Percentiles rank a stretch among this genome's conserved stretches.
Conservation (phyloP, 2,888 invertebrate species). For the Lomographa bimaculata region DNA sequence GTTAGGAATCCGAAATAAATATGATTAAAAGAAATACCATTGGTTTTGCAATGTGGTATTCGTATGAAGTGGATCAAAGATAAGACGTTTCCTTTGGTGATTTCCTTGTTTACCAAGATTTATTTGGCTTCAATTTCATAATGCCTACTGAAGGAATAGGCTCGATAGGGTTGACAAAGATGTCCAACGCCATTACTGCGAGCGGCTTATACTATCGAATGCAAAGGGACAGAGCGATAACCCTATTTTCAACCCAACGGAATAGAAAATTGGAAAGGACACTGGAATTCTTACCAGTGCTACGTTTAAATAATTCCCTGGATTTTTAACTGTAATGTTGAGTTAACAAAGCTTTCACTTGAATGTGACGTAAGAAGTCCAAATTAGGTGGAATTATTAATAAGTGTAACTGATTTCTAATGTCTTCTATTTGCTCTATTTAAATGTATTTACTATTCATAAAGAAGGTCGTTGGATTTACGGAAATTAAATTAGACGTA, state of each 20-base stretch:
- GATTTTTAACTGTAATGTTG: neutral
- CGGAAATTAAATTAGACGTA: too few species aligned
- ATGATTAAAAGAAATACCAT: too few species aligned
- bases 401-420: constrained; percentile 15
- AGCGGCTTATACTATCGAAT: constrained; percentile 13
- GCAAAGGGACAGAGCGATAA: constrained; percentile 32
- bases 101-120: neutral
- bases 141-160: constrained; percentile 1
- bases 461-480: too few species aligned
- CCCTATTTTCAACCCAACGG: constrained; percentile 38
- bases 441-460: too few species aligned
- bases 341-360: too few species aligned
- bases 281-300: constrained; percentile 30
- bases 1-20: too few species aligned
- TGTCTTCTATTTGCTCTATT: too few species aligned
- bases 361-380: neutral
- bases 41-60: too few species aligned
- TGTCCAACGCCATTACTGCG: constrained; percentile 18
- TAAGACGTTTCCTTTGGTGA: too few species aligned
- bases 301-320: neutral
- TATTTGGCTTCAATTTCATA: constrained; percentile 3
- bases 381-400: constrained; percentile 19
- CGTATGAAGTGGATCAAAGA: too few species aligned
- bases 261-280: constrained; percentile 46
- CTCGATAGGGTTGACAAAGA: constrained; percentile 20